phyloP scores from a whole-genome alignment of 1,140 invertebrate species.

The Aphaenogaster rudis region DNA sequence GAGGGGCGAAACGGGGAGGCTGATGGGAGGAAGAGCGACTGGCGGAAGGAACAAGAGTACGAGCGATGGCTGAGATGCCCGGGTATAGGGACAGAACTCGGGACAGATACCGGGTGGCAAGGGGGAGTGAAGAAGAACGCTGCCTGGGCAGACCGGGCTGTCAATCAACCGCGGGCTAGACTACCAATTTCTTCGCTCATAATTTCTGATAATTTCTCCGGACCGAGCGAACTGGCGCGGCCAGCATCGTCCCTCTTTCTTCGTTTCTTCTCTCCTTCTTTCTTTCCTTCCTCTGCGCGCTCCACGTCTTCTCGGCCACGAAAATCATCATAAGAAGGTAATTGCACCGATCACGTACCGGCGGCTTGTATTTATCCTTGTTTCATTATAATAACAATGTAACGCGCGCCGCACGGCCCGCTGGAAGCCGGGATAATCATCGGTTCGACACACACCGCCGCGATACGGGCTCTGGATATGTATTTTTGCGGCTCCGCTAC shows the following conservation, averaged over 20 bases:
- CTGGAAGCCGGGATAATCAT: conserved; percentile 79
- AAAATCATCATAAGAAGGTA: conserved; percentile 87
- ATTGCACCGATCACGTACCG: conserved; percentile 86
- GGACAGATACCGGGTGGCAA: conserved; percentile 62
- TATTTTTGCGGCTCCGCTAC: conserved; percentile 75
- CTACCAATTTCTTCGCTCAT: conserved; percentile 87
- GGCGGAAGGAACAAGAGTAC: conserved; percentile 34
- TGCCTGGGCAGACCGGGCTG: conserved; percentile 82
- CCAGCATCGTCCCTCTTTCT: conserved; percentile 50
- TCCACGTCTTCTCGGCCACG: conserved; percentile 71
- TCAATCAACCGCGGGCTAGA: conserved; percentile 87
- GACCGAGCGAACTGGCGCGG: conserved; percentile 79
- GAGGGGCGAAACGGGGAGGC: conserved; percentile 29
- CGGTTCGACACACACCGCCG: conserved; percentile 77
- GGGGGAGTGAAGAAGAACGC: conserved; percentile 60
- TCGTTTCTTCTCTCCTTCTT: conserved; percentile 64
- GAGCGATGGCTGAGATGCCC: conserved; percentile 20
- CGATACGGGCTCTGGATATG: conserved; percentile 68
- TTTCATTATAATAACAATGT: conserved; percentile 87
- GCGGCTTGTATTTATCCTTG: conserved; percentile 86
- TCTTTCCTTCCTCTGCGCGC: conserved; percentile 68
- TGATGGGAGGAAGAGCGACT: conserved; percentile 38
- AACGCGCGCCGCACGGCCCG: conserved; percentile 77
- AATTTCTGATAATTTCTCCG: conserved; percentile 87
- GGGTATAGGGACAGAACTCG: conserved; percentile 49